These are phyloP conservation scores for Illadopsis cleaveri DNA, from an alignment of 2,113 vertebrate genomes.

Conservation along the genomic window DNA sequence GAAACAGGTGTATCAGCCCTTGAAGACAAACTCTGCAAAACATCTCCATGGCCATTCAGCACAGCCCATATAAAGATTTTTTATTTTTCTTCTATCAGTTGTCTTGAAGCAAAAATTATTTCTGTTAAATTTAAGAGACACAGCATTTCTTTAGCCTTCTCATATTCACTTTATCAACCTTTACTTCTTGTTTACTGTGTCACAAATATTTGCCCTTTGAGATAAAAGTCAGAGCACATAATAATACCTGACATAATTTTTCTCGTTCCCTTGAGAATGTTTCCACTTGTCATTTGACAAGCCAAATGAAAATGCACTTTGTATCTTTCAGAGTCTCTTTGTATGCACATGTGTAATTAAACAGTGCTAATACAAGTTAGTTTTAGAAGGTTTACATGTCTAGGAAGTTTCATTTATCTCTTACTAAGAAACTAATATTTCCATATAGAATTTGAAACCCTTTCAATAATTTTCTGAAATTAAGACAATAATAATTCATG, in stretches of 20 bases:
- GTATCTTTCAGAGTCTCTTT: neutral
- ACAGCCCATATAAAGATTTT: neutral
- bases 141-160: neutral
- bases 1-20: neutral
- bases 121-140: neutral
- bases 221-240: neutral
- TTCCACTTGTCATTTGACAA: neutral
- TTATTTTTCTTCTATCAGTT: neutral
- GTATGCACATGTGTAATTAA: rapidly evolving
- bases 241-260: neutral
- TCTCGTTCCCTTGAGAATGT: neutral
- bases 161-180: neutral
- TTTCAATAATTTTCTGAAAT: neutral
- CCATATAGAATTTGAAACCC: neutral
- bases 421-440: neutral
- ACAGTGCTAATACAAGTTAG: neutral
- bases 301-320: neutral
- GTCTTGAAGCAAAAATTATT: neutral
- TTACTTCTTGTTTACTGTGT: neutral
- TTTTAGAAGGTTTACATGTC: neutral
- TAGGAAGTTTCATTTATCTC: neutral
- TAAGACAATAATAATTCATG: neutral
- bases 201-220: neutral
- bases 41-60: neutral
- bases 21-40: neutral